Base-by-base conservation (phyloP, 1,140 invertebrate species). In the Acromyrmex heyeri region DNA sequence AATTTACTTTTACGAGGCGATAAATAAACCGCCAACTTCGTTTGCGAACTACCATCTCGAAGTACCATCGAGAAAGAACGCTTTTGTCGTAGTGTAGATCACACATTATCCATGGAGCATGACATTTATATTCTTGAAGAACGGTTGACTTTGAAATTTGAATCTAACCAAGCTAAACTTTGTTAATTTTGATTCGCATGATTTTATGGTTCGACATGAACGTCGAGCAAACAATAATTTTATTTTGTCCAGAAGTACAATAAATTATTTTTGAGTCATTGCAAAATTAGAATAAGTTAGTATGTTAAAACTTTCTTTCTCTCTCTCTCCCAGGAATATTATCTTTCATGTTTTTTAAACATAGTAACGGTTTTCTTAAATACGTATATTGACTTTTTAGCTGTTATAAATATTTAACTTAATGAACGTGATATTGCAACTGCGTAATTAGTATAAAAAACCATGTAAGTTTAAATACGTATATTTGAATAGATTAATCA, bases 1-100 rank as follows among this genome's bases (percentile, higher is more conserved):
- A 89, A 92, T 91, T 90, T 88, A 90, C 81, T 90, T 87, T 88
- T 90, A 90, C 72, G 83, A 76, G 76, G 76, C 34, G 62, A 76
- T 88, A 87, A 90, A 91, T 91, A 88, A 90, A 79, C 81, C 86
- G 77, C 79, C 69, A 75, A 83, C 77, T 79, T 79, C 62, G 67
- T 61, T 75, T 24, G 72, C 55, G 14, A 61, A 77, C 57, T 77
- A 34, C 30, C 30, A 34, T 34, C 30, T 77, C 38, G 73, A 34
- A 48, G 55, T 59, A 75, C 53, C 69, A 75, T 55, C 34, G 67
- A 48, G 79, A 69, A 67, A 50, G 38, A 83, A 83, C 79, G 55
- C 48, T 83, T 83, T 83, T 30, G 79, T 70, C 79, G 55, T 24
- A n/a, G 65, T 48, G 79, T 83, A 83, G 79, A 83, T 83, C 79